Evolutionary conservation across 2,888 invertebrate genomes (phyloP), one percentile per base, ranked within the genome.

Genomic region (Pogonocherus hispidulus): DNA sequence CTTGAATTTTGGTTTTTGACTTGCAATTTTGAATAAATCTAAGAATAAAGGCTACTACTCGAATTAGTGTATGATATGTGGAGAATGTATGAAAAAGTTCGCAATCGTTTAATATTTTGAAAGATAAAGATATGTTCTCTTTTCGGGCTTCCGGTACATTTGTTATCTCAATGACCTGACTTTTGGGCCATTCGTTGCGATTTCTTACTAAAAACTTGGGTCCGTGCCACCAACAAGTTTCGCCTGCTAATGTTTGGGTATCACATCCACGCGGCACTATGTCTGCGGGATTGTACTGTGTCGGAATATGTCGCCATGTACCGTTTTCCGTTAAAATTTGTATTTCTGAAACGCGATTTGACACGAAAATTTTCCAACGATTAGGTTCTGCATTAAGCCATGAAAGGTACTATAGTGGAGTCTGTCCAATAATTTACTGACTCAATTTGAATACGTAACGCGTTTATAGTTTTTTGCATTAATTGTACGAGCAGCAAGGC

Each of bases 321-420:
- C 18, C 35, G 6, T 18, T 55, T 44, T 66, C 54, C 8, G 64
- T 54, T 14, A 69, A n/a, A 9, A n/a, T 16, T 54, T 71, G 74
- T 46, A 72, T 76, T 62, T 73, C 66, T 1, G 63, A 51, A n/a
- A 73, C 69, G 9, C 73, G 60, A 54, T 74, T 74, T n/a, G 70
- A 54, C 14, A 73, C 72, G 56, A 74, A 69, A 8, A 62, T 64
- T 23, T 71, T 70, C 60, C 67, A 71, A 5, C 11, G 22, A 23
- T 60, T 59, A 22, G 69, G 67, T 16, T 66, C 47, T n/a, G 69
- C 20, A 4, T 14, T 22, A 23, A 71, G 37, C 66, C 73, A 73
- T 14, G 71, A 46, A n/a, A 72, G 44, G 1, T n/a, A 70, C 69
- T 35, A 77, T 76, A 32, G 22, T 65, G 1, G 71, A 74, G 44